phyloP scores from a whole-genome alignment of 1,140 invertebrate species.

The Phymorhynchus buccinoides region DNA sequence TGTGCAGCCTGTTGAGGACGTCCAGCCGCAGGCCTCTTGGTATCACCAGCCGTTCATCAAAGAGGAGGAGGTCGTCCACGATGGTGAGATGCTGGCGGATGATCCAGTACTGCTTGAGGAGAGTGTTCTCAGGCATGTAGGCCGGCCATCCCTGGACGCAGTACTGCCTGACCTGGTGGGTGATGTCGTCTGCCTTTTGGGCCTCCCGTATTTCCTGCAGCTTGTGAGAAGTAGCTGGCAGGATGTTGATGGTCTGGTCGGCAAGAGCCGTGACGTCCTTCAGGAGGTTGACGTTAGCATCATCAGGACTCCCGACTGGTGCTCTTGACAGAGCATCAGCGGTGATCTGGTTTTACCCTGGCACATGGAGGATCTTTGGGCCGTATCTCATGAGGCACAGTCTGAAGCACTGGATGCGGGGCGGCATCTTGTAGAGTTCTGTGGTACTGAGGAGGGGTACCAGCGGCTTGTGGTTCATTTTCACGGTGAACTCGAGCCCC shows the following conservation, averaged over 20 bases:
- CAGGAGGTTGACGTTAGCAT: neutral
- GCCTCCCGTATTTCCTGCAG: slow-evolving; percentile 11
- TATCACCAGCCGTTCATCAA: slow-evolving; percentile 39
- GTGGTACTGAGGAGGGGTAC: slow-evolving; percentile 51
- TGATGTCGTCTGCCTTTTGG: neutral
- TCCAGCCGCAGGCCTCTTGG: slow-evolving; percentile 33
- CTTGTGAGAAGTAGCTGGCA: slow-evolving; percentile 1
- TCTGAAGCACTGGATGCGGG: slow-evolving; percentile 47
- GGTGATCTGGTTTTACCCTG: slow-evolving; percentile 49
- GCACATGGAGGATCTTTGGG: slow-evolving; percentile 35
- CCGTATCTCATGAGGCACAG: slow-evolving; percentile 48
- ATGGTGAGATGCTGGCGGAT: slow-evolving; percentile 28
- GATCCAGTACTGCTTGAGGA: slow-evolving; percentile 11
- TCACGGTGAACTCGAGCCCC: slow-evolving; percentile 62
- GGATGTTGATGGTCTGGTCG: neutral
- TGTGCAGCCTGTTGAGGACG: slow-evolving; percentile 34
- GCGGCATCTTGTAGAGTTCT: slow-evolving; percentile 43
- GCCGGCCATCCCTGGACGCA: slow-evolving; percentile 19
- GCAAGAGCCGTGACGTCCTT: slow-evolving; percentile 3
- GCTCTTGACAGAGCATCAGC: slow-evolving; percentile 47
- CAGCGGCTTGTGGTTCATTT: slow-evolving; percentile 69
- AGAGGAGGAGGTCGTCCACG: neutral
- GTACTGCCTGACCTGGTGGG: neutral
- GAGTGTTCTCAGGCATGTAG: neutral
- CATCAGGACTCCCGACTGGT: neutral